Percentiles rank a stretch among this genome's conserved stretches.
phyloP scores from a whole-genome alignment of 2,888 invertebrate genomes.

The Drosophila austrosaltans region DNA sequence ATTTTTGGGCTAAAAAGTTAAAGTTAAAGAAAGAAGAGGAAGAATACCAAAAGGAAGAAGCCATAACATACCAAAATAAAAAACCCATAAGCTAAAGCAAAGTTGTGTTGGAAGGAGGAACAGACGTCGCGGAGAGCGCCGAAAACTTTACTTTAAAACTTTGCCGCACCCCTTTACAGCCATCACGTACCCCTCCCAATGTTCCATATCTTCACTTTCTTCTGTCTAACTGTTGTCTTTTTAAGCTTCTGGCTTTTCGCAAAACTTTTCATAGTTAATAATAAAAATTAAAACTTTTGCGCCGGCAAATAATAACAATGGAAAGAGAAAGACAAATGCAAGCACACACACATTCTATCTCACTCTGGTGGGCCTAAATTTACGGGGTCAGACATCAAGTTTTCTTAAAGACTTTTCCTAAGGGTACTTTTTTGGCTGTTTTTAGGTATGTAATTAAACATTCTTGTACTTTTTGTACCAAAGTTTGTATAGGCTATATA shows the following conservation, averaged over 20 bases:
- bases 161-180: slow-evolving; percentile 51
- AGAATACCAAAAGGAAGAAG: slow-evolving; percentile 37
- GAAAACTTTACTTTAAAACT: slow-evolving; percentile 80
- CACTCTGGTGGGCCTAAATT: slow-evolving; percentile 42
- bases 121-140: slow-evolving; percentile 45
- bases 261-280: slow-evolving; percentile 79
- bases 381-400: slow-evolving; percentile 50
- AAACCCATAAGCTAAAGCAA: slow-evolving; percentile 80
- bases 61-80: slow-evolving; percentile 38
- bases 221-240: slow-evolving; percentile 60
- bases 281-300: slow-evolving; percentile 80
- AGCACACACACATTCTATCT: slow-evolving; percentile 23
- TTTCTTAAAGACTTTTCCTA: slow-evolving; percentile 34
- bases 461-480: background rate
- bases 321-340: slow-evolving; percentile 57
- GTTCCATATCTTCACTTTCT: slow-evolving; percentile 27
- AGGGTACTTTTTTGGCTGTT: background rate
- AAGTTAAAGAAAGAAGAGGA: slow-evolving; percentile 35
- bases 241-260: slow-evolving; percentile 70
- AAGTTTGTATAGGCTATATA: too few relatives aligned
- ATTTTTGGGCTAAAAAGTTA: slow-evolving; percentile 61
- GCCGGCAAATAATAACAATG: slow-evolving; percentile 79
- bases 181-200: slow-evolving; percentile 4
- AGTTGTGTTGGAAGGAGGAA: slow-evolving; percentile 60
- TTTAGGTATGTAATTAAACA: slow-evolving; percentile 47